Conservation (phyloP, 2,797 vertebrate species). For the Rhinichthys osculus region DNA sequence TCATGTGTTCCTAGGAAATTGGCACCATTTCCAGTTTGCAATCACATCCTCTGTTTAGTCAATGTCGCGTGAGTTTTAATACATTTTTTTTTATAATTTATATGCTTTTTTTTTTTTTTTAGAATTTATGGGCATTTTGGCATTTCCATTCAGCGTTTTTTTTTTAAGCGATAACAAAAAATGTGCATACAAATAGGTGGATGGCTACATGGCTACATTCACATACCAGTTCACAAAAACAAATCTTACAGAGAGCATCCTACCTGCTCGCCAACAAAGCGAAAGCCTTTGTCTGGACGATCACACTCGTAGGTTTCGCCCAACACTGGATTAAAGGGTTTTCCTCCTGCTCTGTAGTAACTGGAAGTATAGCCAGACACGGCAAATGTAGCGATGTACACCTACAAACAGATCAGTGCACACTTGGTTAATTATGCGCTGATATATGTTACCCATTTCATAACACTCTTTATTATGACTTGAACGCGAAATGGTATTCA, state of each 20-base stretch:
- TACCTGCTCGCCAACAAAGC: slow-evolving; percentile 87
- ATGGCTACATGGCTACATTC: slow-evolving; percentile 9
- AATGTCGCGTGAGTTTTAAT: not conserved
- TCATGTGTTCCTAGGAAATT: not conserved
- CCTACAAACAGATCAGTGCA: slow-evolving; percentile 73
- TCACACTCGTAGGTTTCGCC: slow-evolving; percentile 96
- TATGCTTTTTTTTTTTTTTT: not conserved
- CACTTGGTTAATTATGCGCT: not conserved
- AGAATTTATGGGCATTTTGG: not conserved
- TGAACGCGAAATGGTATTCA: not conserved
- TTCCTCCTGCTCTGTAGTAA: slow-evolving; percentile 94
- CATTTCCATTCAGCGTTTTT: not conserved
- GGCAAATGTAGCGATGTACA: slow-evolving; percentile 93
- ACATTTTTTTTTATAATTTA: no score
- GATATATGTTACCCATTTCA: not conserved
- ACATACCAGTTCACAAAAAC: not conserved
- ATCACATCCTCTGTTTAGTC: not conserved
- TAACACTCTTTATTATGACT: not conserved
- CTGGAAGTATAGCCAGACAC: slow-evolving; percentile 93
- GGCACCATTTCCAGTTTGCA: not conserved
- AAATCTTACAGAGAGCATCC: not conserved
- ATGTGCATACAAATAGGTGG: not conserved
- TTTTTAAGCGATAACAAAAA: not conserved
- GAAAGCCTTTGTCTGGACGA: slow-evolving; percentile 91
- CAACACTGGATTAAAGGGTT: slow-evolving; percentile 96